Evolutionary conservation across 2,113 vertebrate species (phyloP), one percentile per base, ranked within the genome.

Genomic region (Phyllostomus discolor): DNA sequence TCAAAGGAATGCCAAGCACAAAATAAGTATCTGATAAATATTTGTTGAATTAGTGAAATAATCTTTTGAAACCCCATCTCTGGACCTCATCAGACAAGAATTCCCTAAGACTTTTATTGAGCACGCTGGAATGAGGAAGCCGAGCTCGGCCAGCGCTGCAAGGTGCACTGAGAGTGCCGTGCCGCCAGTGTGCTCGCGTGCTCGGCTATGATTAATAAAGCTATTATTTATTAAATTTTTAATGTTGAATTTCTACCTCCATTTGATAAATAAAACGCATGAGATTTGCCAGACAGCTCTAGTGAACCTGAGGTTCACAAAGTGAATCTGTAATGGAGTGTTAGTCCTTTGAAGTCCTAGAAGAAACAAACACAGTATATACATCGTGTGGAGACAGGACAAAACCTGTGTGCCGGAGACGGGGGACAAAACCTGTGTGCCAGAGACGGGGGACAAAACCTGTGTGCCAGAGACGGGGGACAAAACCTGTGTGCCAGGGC

Each of bases 1-100:
- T 85, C 10, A 83, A 52, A 94, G 76, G 75, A 91, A 79, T 76
- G 59, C 59, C 41, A 83, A 48, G 7, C 19, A 64, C 48, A 70
- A 43, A 64, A 17, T 33, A 72, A n/a, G 26, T 46, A 3, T 86
- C 79, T 48, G 22, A 54, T 92, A 85, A 82, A 57, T 93, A 89
- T 82, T 96, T 73, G 48, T 50, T 94, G 64, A 85, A 76, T 91
- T 95, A 59, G 69, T 91, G 14, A 92, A 90, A 66, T 95, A 73
- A 86, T 84, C 70, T 87, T 84, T 33, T 90, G 64, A 70, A 93
- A 50, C 38, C 50, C 7, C 50, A 72, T 75, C 48, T 85, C n/a
- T 96, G 59, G n/a, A 89, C 62, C 12, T 80, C 19, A 20, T 50
- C 52, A 78, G 66, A 22, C 0, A 31, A 64, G 70, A 93, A 54